Base-by-base conservation (phyloP, 2,797 vertebrate genomes). In the Gouania willdenowi region DNA sequence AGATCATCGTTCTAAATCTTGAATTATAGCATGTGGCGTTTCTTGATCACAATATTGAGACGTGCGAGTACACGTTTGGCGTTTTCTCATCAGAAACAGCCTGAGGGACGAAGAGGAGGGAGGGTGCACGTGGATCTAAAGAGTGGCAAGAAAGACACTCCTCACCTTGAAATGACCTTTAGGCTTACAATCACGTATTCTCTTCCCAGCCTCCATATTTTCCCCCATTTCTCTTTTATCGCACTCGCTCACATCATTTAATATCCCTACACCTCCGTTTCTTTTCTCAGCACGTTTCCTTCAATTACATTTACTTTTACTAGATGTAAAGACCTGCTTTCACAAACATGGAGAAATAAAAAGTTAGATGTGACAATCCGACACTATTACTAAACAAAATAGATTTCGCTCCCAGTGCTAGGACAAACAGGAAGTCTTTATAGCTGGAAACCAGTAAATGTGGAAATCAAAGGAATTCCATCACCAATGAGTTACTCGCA, bases 101-200 rank as follows among this genome's bases (percentile, higher is more conserved):
- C 10, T 22, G 28, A 26, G 16, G 3, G 41, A 64, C 26, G 22
- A 54, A 38, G 37, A 51, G 23, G 30, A 28, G 21, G 35, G 29
- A 40, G 45, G 27, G 6, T 4, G 34, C 20, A 30, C 8, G 3
- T 41, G 34, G 43, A 35, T 24, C 34, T 16, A 12, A 48, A 41
- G 36, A 44, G 49, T 10, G 3, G 35, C 37, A 30, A 57, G 50
- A 72, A 72, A 59, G 42, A 69, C 26, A 28, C 39, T 34, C 37
- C 35, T 79, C 74, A 82, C 79, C 79, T 84, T 84, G 65, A 79
- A 79, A 74, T 75, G 66, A 83, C 79, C 78, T 84, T 68, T 46
- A 71, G 61, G 66, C 56, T 65, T 71, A 58, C 34, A 13, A 59
- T 62, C 42, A 50, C 20, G 17, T 41, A 71, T 35, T 43, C 49